phyloP scores from a whole-genome alignment of 2,113 vertebrate genomes.

The Cynocephalus volans region DNA sequence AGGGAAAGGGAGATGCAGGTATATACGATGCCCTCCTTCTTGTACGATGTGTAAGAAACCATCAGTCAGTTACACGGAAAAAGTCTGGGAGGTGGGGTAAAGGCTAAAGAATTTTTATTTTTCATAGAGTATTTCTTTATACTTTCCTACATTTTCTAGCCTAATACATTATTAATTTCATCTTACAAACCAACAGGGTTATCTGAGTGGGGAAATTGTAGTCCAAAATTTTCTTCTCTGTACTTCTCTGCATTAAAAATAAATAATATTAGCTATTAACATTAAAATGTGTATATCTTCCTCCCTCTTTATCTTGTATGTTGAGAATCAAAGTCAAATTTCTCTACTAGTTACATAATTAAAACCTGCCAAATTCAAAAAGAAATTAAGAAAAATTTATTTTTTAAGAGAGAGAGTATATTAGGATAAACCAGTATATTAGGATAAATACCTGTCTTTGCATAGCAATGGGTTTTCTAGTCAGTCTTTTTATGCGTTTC shows the following conservation, averaged over 20 bases:
- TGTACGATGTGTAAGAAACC: not conserved
- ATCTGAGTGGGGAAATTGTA: not conserved
- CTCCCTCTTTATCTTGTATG: not conserved
- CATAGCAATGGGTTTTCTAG: not conserved
- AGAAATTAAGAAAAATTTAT: not conserved
- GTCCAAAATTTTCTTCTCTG: not conserved
- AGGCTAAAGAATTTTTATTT: not conserved
- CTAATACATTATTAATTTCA: slow-evolving; percentile 15
- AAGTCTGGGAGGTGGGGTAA: not conserved
- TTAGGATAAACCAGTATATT: not conserved
- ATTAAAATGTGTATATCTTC: not conserved
- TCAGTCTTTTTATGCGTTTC: not conserved
- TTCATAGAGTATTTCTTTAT: not conserved
- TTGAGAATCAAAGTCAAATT: not conserved
- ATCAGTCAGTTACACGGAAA: not conserved
- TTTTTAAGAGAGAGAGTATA: not conserved
- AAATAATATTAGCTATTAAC: not conserved
- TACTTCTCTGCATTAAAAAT: not conserved
- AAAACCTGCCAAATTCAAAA: not conserved
- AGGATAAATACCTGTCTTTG: not conserved
- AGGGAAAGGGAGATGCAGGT: not conserved
- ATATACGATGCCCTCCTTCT: too few relatives aligned
- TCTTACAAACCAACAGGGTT: not conserved
- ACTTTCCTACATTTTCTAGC: not conserved
- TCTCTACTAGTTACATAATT: not conserved